A percentile compares a stretch with the other conserved stretches of the same genome.
Evolutionary conservation across 92 coral and sea anemone species (phyloP).

Genomic region (Porites rus): DNA sequence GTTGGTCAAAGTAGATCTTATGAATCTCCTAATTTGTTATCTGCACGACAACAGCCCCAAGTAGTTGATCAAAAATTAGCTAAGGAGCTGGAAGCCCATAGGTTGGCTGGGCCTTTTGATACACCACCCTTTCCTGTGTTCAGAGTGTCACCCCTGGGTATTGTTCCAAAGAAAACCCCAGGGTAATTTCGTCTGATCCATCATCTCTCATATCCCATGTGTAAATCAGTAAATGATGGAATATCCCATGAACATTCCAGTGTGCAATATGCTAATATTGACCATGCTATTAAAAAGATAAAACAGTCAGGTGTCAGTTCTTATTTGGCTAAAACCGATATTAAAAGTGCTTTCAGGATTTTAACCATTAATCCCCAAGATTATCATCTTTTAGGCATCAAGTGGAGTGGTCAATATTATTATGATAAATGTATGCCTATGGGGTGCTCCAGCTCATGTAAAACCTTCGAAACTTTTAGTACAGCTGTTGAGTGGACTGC

Average conservation of each 20-base stretch:
- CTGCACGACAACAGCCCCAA: slow-evolving; percentile 12
- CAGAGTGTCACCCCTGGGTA: slow-evolving; percentile 27
- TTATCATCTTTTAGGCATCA: slow-evolving; percentile 34
- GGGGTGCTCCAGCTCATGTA: slow-evolving; percentile 63
- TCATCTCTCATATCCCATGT: slow-evolving; percentile 46
- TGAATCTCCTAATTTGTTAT: slow-evolving; percentile 32
- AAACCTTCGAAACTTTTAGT: slow-evolving; percentile 18
- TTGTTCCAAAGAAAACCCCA: neutral
- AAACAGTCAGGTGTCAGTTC: slow-evolving; percentile 34
- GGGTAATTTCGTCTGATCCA: slow-evolving; percentile 30
- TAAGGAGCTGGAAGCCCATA: slow-evolving; percentile 47
- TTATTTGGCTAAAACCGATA: slow-evolving; percentile 36
- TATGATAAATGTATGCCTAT: slow-evolving; percentile 60
- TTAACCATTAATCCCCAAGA: slow-evolving; percentile 32
- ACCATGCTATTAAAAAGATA: slow-evolving; percentile 27
- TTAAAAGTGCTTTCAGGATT: slow-evolving; percentile 43
- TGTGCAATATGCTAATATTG: slow-evolving; percentile 12
- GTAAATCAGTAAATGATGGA: slow-evolving; percentile 51
- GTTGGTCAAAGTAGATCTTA: neutral
- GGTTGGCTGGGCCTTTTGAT: slow-evolving; percentile 50
- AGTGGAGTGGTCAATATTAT: slow-evolving; percentile 30
- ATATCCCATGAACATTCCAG: slow-evolving; percentile 29
- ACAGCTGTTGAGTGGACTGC: slow-evolving; percentile 60
- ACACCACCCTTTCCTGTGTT: slow-evolving; percentile 35
- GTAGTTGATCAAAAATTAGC: slow-evolving; percentile 42